phyloP scores from a whole-genome alignment of 2,888 invertebrate species.

The Cryptus armator region DNA sequence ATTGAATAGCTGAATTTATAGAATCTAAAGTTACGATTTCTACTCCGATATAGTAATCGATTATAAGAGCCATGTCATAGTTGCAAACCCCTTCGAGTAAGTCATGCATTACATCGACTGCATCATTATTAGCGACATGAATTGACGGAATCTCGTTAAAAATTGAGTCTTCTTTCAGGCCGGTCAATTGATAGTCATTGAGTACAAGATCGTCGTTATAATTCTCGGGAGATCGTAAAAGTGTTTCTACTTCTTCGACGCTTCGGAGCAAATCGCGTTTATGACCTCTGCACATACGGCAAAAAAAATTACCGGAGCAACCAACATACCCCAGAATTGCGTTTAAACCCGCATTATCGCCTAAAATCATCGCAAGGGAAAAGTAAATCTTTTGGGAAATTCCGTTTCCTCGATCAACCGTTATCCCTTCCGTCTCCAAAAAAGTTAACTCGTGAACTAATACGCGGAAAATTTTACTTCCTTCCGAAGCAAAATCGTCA shows the following conservation, averaged over 20 bases:
- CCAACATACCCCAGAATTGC: conserved; percentile 62
- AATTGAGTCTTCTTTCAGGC: conserved; percentile 61
- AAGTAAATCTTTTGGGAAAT: conserved; percentile 52
- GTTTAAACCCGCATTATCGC: conserved; percentile 67
- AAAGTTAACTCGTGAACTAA: conserved; percentile 61
- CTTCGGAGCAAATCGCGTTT: conserved; percentile 35
- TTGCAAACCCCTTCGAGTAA: conserved; percentile 61
- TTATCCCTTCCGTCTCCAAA: conserved; percentile 56
- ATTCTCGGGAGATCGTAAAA: conserved; percentile 52
- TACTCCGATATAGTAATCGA: conserved; percentile 33
- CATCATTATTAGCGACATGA: conserved; percentile 58
- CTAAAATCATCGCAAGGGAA: conserved; percentile 47
- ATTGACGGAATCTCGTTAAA: conserved; percentile 59
- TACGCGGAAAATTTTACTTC: conserved; percentile 41
- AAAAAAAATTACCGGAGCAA: conserved; percentile 57
- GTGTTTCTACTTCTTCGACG: conserved; percentile 38
- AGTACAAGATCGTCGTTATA: conserved; percentile 55
- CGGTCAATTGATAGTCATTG: conserved; percentile 51
- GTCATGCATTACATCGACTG: conserved; percentile 69
- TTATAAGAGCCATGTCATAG: conserved; percentile 53
- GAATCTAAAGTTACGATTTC: conserved; percentile 32
- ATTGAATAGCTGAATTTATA: conserved; percentile 47
- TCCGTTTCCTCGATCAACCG: conserved; percentile 41
- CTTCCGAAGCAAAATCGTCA: conserved; percentile 39
- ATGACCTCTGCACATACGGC: conserved; percentile 57